Evolutionary conservation across 2,113 vertebrate species (phyloP).

Genomic region (Paralichthys olivaceus): DNA sequence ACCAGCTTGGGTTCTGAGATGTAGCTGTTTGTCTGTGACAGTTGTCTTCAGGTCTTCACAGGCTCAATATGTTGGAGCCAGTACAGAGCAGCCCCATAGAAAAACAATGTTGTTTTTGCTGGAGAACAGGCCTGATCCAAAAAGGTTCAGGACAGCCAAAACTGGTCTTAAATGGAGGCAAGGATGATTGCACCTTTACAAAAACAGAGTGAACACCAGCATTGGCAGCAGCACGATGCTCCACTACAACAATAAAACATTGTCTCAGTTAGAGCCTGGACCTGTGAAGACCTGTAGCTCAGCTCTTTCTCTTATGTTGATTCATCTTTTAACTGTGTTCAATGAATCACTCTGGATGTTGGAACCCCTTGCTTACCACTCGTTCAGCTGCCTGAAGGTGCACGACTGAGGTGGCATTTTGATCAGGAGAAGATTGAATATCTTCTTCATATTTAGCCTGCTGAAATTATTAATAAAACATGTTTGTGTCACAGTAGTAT

Average conservation of each 20-base stretch:
- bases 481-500: slow-evolving; percentile 2
- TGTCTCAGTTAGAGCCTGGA: neutral
- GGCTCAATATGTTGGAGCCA: neutral
- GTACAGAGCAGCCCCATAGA: neutral
- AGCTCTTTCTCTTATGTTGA: neutral
- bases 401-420: neutral
- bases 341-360: neutral
- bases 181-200: no score
- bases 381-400: neutral
- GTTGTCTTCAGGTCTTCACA: neutral
- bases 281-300: neutral
- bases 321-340: neutral
- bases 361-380: neutral
- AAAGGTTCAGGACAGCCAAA: no score
- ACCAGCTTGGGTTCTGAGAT: neutral
- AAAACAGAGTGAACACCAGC: neutral
- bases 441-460: slow-evolving; percentile 5
- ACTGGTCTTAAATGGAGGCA: no score
- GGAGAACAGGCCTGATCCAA: neutral
- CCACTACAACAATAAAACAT: no score
- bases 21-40: neutral
- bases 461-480: slow-evolving; percentile 6
- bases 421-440: neutral
- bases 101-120: neutral
- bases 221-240: no score